Conservation (phyloP, 2,797 vertebrate species). For the Eptatretus atami region DNA sequence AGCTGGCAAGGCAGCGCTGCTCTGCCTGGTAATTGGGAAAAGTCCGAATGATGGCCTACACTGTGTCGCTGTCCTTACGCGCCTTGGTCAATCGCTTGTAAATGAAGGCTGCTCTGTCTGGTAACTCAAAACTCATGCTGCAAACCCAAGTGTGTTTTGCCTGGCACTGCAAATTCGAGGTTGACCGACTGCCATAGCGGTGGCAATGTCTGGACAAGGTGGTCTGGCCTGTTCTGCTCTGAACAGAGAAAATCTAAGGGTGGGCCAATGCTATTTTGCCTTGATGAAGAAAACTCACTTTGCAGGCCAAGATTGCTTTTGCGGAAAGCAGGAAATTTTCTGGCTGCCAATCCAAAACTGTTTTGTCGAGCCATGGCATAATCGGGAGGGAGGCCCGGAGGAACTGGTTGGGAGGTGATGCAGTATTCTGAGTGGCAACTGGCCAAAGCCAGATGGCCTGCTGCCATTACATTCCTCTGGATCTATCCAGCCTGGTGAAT, state of each 20-base stretch:
- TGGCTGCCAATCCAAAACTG: conserved; percentile 49
- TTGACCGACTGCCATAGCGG: background rate
- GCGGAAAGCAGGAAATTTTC: background rate
- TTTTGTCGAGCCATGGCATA: conserved; percentile 50
- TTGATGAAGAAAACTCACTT: background rate
- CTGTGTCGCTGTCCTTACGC: background rate
- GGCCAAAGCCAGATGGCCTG: background rate
- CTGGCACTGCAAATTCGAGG: background rate
- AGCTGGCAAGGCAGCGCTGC: background rate
- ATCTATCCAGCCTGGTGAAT: too few relatives aligned
- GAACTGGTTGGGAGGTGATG: conserved; percentile 28
- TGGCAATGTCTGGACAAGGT: conserved; percentile 1
- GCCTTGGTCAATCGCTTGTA: conserved; percentile 1
- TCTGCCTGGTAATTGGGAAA: background rate
- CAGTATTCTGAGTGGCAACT: background rate
- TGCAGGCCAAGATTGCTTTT: background rate
- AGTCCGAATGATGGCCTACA: conserved; percentile 1
- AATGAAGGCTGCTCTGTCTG: background rate
- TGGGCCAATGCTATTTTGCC: conserved; percentile 1
- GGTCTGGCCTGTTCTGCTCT: background rate
- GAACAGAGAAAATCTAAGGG: too few relatives aligned
- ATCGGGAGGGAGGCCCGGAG: conserved; percentile 42
- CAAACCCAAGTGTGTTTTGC: conserved; percentile 3
- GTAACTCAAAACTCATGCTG: background rate
- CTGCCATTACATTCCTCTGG: background rate